Base-by-base conservation (phyloP, 2,888 invertebrate species). In the Cheiracanthium punctorium region DNA sequence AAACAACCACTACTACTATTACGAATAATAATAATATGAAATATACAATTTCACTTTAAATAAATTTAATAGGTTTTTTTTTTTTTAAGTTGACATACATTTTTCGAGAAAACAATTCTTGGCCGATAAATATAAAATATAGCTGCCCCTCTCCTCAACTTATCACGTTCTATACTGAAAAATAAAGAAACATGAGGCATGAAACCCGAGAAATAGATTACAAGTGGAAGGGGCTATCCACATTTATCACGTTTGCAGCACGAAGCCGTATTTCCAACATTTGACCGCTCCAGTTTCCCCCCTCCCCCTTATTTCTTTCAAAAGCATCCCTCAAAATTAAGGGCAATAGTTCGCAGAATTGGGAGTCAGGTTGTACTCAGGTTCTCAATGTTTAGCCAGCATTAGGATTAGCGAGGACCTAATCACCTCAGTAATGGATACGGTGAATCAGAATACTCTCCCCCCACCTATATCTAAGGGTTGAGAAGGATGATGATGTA, bases 361-460 rank as follows among this genome's bases (percentile, higher is more conserved):
- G 65, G 33, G 67, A 69, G 33, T 69, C 67, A 33, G 67, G 67
- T 65, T 65, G 12, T 33, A 43, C 70, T 69, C 75, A 69, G n/a
- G 81, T 82, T 71, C 82, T 70, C 75, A 75, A 33, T 81, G 81
- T 81, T 81, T 81, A 81, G 81, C 74, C 43, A 70, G 75, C 82
- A 82, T 82, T 82, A 76, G 82, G 82, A 82, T 82, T 82, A 82
- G 75, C 64, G 58, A 30, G 71, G 75, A 52, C 71, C 82, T 82
- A 82, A 82, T 82, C 82, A 76, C 75, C 58, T 58, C 32, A 65
- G 82, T 82, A 82, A 82, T 82, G 75, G 82, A 82, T 70, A 82
- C 71, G 70, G 58, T 58, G 69, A 43, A 43, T 37, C 41, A 43
- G 43, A 33, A 69, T 58, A 58, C 24, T 24, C 58, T 17, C 24